Evolutionary conservation across 2,113 vertebrate species (phyloP), one percentile per base, ranked within the genome.

Genomic region (Delphinapterus leucas): DNA sequence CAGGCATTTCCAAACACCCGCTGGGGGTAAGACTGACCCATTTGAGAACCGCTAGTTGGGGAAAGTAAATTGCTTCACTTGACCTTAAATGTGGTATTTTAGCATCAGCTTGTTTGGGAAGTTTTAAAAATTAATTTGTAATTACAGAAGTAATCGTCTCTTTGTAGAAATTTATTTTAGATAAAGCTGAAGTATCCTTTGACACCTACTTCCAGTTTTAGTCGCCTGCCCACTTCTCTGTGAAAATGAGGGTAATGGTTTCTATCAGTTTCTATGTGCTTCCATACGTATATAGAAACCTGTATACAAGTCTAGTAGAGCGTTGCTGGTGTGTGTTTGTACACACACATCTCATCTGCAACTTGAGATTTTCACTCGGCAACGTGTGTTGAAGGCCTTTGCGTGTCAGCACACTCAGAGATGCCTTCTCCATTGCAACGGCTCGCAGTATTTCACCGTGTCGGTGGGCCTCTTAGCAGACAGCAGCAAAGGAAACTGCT

Each of bases 121-220:
- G n/a, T 70, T 88, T 85, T 81, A 67, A 77, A 93, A 88, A 41
- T 61, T 83, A 92, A 77, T 88, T 96, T 65, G 49, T 70, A 94
- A 23, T 74, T 73, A 82, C 18, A 73, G 58, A 87, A 84, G 63
- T 55, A 83, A 82, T 6, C 13, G 14, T 60, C 31, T 71, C 47
- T 80, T 77, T 63, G 31, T 87, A 63, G 90, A 86, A 41, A 61
- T 74, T 18, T 15, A 55, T 65, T 81, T 14, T 23, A 55, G 65
- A 41, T 67, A 28, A 91, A 74, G 2, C 82, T 81, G 14, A 86
- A n/a, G 49, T 80, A 31, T 93, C 53, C 60, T 47, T 85, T 84
- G 82, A 79, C 0, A 2, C 47, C 36, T 47, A 67, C 18, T 44
- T 84, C 67, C 58, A 94, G 13, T 83, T 79, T 82, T 3, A 90